Conservation (phyloP, 1,140 invertebrate genomes). For the Papilio glaucus region DNA sequence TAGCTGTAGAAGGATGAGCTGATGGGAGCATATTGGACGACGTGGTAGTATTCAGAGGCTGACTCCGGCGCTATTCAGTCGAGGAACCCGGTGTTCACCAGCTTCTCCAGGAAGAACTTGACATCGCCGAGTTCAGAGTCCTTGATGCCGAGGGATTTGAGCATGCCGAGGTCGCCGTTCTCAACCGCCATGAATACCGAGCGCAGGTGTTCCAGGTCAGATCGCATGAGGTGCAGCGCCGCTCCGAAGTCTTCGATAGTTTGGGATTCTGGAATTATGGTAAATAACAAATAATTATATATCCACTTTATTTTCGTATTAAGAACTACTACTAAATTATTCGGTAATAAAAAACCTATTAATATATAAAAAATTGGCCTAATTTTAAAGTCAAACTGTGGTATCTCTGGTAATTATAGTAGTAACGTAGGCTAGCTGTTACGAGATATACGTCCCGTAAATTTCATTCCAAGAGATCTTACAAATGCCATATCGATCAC, state of each 20-base stretch:
- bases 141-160: slow-evolving; percentile 97
- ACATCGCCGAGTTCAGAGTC: slow-evolving; percentile 98
- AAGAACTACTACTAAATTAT: too few species aligned
- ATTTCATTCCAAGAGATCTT: too few species aligned
- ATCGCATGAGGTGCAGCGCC: slow-evolving; percentile 92
- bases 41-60: slow-evolving; percentile 86
- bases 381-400: too few species aligned
- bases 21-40: slow-evolving; percentile 84
- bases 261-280: slow-evolving; percentile 91
- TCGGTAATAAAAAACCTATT: too few species aligned
- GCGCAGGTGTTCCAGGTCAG: slow-evolving; percentile 95
- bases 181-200: slow-evolving; percentile 98
- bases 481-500: too few species aligned
- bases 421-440: too few species aligned
- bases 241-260: slow-evolving; percentile 97
- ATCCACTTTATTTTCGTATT: too few species aligned
- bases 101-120: slow-evolving; percentile 98
- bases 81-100: slow-evolving; percentile 98
- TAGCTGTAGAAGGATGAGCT: slow-evolving; percentile 86
- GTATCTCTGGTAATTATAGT: too few species aligned
- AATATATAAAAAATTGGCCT: too few species aligned
- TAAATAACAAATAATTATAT: slow-evolving; percentile 27
- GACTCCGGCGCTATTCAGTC: slow-evolving; percentile 92
- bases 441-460: too few species aligned
- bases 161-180: slow-evolving; percentile 96